Percentiles rank a stretch among this genome's conserved stretches.
Conservation (phyloP, 2,113 vertebrate species). For the Martes martes region DNA sequence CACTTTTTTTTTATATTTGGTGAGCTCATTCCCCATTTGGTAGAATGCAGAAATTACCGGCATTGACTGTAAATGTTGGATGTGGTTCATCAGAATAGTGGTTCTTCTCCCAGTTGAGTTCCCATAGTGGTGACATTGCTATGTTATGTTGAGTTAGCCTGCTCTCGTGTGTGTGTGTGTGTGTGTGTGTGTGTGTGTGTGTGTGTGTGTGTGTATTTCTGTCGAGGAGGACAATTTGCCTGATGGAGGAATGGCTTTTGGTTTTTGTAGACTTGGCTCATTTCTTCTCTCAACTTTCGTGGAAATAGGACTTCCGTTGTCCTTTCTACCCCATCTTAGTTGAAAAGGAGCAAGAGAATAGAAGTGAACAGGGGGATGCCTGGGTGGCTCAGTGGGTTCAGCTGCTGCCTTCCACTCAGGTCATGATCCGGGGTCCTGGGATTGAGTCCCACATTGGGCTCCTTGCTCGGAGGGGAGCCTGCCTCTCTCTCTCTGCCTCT, state of each 20-base stretch:
- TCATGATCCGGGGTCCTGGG: no score
- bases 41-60: background rate
- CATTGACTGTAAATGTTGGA: background rate
- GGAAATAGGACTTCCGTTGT: background rate
- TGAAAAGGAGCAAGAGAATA: background rate
- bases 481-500: no score
- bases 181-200: background rate
- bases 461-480: no score
- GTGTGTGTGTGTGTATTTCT: background rate
- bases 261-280: background rate
- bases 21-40: background rate
- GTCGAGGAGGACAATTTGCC: background rate
- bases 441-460: no score
- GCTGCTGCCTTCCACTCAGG: no score
- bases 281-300: background rate
- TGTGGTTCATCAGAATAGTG: background rate
- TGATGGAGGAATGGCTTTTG: background rate
- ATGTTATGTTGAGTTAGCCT: background rate
- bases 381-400: no score
- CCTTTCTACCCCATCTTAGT: background rate
- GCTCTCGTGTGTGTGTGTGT: background rate
- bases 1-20: background rate
- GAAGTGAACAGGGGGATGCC: background rate
- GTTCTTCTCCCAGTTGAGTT: background rate
- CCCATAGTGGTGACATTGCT: background rate